Percentiles rank a stretch among this genome's conserved stretches.
Evolutionary conservation across 2,888 invertebrate genomes (phyloP).

Genomic region (Hypsopygia costalis): DNA sequence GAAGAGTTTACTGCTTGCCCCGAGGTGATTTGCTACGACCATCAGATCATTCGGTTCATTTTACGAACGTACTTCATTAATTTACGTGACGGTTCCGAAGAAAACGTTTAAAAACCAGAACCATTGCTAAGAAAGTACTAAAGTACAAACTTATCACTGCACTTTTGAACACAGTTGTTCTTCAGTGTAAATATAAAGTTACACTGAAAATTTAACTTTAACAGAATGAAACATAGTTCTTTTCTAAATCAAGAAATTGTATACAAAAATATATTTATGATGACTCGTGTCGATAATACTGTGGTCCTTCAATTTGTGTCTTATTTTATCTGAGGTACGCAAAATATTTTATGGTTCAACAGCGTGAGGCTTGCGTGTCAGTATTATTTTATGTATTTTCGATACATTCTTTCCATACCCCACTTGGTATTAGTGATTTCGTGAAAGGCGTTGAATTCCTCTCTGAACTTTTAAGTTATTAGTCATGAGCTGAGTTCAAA

Average conservation of each 20-base stretch:
- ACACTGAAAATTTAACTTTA: slow-evolving; percentile 12
- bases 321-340: slow-evolving; percentile 22
- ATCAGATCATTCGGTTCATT: slow-evolving; percentile 12
- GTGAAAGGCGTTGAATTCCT: slow-evolving; percentile 17
- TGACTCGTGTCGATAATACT: slow-evolving; percentile 17
- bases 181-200: not conserved
- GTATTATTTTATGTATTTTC: slow-evolving; percentile 18
- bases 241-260: not conserved
- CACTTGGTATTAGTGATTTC: slow-evolving; percentile 17
- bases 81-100: slow-evolving; percentile 19
- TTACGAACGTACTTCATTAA: slow-evolving; percentile 19
- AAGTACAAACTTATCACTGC: slow-evolving; percentile 12
- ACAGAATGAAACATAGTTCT: slow-evolving; percentile 1
- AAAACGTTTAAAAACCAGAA: slow-evolving; percentile 17
- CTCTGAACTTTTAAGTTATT: slow-evolving; percentile 7
- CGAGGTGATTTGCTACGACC: slow-evolving; percentile 9
- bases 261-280: slow-evolving; percentile 10
- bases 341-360: slow-evolving; percentile 20
- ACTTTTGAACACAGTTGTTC: not conserved
- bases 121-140: slow-evolving; percentile 16
- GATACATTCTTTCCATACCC: slow-evolving; percentile 16
- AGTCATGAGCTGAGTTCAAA: no score
- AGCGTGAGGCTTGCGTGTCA: slow-evolving; percentile 18
- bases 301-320: slow-evolving; percentile 16
- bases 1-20: slow-evolving; percentile 4